Evolutionary conservation across 2,888 invertebrate species (phyloP).

Genomic region (Odontomyia ornata): DNA sequence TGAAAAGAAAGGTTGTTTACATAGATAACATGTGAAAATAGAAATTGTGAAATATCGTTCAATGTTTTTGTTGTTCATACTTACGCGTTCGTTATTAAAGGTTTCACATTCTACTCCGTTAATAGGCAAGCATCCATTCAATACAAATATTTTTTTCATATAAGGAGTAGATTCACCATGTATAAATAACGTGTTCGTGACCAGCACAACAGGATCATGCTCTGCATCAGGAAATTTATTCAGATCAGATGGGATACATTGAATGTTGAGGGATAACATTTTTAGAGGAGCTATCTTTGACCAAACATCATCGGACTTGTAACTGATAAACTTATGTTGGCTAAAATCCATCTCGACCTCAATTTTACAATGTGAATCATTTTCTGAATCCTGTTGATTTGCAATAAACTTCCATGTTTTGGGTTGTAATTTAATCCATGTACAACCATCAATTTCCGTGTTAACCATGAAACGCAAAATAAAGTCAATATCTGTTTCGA

Average conservation of each 20-base stretch:
- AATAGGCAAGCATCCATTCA: constrained; percentile 94
- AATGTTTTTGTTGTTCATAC: too few relatives aligned
- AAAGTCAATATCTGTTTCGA: constrained; percentile 97
- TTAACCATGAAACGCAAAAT: constrained; percentile 99
- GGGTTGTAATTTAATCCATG: constrained; percentile 93
- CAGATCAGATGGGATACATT: too few relatives aligned
- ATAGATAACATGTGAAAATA: too few relatives aligned
- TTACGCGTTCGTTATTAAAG: constrained; percentile 78
- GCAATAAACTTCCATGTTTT: constrained; percentile 73
- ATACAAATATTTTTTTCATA: constrained; percentile 92
- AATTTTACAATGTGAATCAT: constrained; percentile 81
- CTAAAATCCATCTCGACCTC: constrained; percentile 89
- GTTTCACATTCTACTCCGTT: constrained; percentile 91
- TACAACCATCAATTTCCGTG: constrained; percentile 90
- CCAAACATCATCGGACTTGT: constrained; percentile 96
- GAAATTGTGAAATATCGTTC: too few relatives aligned
- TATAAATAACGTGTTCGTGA: constrained; percentile 94
- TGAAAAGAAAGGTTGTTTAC: too few relatives aligned
- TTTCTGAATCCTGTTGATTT: constrained; percentile 64
- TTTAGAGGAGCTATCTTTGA: constrained; percentile 94
- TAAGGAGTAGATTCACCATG: constrained; percentile 93
- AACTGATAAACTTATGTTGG: constrained; percentile 80
- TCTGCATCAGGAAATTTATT: constrained; percentile 59
- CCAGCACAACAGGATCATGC: constrained; percentile 95
- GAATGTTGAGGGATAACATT: constrained; percentile 98